phyloP scores from a whole-genome alignment of 2,888 invertebrate species.

The Ashinkailepas kermadecensis region DNA sequence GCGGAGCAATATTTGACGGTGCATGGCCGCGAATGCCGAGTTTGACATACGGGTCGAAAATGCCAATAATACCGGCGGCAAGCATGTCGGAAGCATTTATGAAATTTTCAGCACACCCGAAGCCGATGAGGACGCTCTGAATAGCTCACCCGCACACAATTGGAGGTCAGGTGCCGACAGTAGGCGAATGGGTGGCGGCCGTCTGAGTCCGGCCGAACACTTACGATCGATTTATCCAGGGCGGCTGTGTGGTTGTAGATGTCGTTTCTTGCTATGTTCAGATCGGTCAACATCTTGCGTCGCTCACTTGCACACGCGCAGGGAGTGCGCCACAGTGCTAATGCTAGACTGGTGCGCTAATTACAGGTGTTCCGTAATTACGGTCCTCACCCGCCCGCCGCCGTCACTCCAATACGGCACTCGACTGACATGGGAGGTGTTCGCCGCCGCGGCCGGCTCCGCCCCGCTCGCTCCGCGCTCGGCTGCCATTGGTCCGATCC shows the following conservation, averaged over 20 bases:
- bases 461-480: background rate
- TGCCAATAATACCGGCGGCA: too few species aligned
- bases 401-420: background rate
- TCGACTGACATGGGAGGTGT: background rate
- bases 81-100: too few species aligned
- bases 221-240: background rate
- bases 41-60: too few species aligned
- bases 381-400: background rate
- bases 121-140: too few species aligned
- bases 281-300: constrained; percentile 5
- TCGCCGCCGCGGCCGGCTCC: background rate
- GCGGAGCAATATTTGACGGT: too few species aligned
- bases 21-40: too few species aligned
- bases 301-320: background rate
- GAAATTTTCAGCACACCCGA: too few species aligned
- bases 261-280: constrained; percentile 12
- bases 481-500: background rate
- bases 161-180: too few species aligned
- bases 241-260: background rate
- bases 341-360: background rate
- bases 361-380: constrained; percentile 11
- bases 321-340: background rate
- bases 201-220: background rate
- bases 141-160: too few species aligned
- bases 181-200: too few species aligned